Percentiles rank a stretch among this genome's conserved stretches.
Evolutionary conservation across 2,888 invertebrate species (phyloP).

Genomic region (Nomada lathburiana): DNA sequence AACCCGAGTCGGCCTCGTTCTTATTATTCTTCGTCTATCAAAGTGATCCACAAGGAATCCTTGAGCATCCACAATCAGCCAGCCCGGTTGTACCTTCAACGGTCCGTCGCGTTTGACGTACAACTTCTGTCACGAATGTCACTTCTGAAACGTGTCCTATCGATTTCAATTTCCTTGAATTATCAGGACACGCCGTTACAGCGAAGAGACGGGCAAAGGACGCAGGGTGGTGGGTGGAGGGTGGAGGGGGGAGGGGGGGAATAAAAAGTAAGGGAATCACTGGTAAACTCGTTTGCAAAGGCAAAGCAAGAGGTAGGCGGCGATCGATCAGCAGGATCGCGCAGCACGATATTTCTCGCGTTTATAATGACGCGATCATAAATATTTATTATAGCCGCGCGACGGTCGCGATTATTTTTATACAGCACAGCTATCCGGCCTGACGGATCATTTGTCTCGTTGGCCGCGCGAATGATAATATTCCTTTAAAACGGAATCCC

Average conservation of each 20-base stretch:
- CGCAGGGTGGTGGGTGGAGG: neutral
- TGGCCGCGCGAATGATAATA: constrained; percentile 30
- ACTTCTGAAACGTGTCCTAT: no score
- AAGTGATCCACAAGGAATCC: constrained; percentile 12
- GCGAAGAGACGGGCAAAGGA: neutral
- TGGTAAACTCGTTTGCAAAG: neutral
- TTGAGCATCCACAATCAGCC: constrained; percentile 11
- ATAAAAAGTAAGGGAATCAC: neutral
- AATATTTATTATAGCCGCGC: constrained; percentile 35
- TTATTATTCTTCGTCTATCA: constrained; percentile 5
- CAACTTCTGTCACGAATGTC: neutral
- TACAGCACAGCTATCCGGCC: constrained; percentile 16
- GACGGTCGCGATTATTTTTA: constrained; percentile 32
- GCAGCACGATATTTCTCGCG: constrained; percentile 9
- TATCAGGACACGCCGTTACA: neutral
- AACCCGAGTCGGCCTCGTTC: constrained; percentile 22
- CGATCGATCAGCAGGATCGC: constrained; percentile 19
- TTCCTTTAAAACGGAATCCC: constrained; percentile 24
- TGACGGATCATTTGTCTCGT: constrained; percentile 43
- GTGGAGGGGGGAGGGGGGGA: neutral
- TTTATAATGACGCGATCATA: constrained; percentile 32
- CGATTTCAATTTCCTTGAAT: neutral
- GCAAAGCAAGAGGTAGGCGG: neutral
- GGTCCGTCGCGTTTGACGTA: neutral
- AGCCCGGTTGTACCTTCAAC: constrained; percentile 9